Evolutionary conservation across 2,113 vertebrate genomes (phyloP).

Genomic region (Procavia capensis): DNA sequence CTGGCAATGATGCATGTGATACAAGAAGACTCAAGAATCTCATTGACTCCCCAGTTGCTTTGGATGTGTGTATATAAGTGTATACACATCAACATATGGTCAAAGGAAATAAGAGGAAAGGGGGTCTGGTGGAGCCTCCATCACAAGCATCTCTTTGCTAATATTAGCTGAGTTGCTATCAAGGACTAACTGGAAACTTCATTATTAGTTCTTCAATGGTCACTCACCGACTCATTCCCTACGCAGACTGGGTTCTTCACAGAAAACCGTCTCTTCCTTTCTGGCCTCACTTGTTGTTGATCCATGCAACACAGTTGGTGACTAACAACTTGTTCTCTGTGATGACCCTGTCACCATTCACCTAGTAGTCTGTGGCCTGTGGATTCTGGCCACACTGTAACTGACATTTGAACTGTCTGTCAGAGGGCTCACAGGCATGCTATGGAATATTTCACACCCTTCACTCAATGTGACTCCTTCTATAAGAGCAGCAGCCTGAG

Average conservation of each 20-base stretch:
- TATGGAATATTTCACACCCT: neutral
- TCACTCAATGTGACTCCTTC: neutral
- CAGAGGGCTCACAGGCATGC: neutral
- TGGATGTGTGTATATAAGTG: accelerated
- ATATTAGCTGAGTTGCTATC: neutral
- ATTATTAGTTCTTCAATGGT: neutral
- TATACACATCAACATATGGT: no score
- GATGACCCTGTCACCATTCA: neutral
- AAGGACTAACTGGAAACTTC: neutral
- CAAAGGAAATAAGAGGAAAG: neutral
- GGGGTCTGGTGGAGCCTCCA: neutral
- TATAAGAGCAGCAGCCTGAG: neutral
- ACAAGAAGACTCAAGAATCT: neutral
- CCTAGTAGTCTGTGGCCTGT: neutral
- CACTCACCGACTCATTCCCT: neutral
- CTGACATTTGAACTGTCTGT: neutral
- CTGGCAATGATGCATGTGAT: neutral
- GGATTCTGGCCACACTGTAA: neutral
- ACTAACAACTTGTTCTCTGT: neutral
- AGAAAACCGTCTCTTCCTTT: neutral
- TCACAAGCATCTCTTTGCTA: neutral
- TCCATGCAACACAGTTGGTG: neutral
- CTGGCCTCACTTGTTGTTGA: neutral
- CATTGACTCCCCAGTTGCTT: accelerated
- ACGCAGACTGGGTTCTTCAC: neutral